A percentile compares a stretch with the other conserved stretches of the same genome.
Conservation (phyloP, 2,888 invertebrate species). For the Heliothis peltigera region DNA sequence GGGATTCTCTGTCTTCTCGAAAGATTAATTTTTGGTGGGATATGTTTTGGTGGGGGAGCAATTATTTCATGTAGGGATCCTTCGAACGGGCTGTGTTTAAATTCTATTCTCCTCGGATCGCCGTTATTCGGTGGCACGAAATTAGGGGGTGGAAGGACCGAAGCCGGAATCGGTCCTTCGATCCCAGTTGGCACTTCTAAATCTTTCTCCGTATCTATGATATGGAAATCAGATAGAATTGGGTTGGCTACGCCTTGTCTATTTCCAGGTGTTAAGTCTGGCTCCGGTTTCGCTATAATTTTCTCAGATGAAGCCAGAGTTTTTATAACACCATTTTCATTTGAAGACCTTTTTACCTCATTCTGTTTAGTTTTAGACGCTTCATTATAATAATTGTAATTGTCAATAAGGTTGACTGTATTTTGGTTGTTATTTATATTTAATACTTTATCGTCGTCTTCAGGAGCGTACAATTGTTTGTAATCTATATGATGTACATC, state of each 20-base stretch:
- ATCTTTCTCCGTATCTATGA: conserved; percentile 84
- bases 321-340: conserved; percentile 7
- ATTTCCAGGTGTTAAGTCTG: conserved; percentile 1
- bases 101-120: conserved; percentile 23
- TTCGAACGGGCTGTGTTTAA: conserved; percentile 7
- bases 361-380: conserved; percentile 15
- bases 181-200: conserved; percentile 84
- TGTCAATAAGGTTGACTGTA: conserved; percentile 4
- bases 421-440: conserved; percentile 14
- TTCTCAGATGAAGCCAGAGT: conserved; percentile 16
- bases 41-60: conserved; percentile 1
- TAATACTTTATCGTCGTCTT: not conserved
- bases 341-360: conserved; percentile 31
- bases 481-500: not conserved
- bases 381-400: conserved; percentile 9
- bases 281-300: conserved; percentile 1
- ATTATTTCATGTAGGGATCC: not conserved
- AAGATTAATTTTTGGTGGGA: not conserved
- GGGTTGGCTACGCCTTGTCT: conserved; percentile 71
- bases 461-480: conserved; percentile 6
- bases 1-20: conserved; percentile 9
- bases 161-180: conserved; percentile 83
- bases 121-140: conserved; percentile 54
- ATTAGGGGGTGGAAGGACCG: conserved; percentile 79
- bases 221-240: conserved; percentile 76